A percentile compares a stretch with the other conserved stretches of the same genome.
Conservation (phyloP, 2,888 invertebrate species). For the Monochamus alternatus region DNA sequence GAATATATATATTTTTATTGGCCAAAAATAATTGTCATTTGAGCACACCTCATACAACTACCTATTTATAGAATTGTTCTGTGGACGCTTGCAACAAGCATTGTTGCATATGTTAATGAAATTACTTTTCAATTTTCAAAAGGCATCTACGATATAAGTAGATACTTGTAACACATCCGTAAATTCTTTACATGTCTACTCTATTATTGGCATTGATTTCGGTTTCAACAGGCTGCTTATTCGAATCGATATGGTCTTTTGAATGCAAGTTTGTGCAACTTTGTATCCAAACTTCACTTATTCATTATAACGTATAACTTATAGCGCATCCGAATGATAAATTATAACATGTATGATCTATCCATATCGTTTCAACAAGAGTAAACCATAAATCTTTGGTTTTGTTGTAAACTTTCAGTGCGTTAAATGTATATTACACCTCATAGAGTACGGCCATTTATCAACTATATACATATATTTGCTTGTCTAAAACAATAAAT, state of each 20-base stretch:
- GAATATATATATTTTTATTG: too few species aligned
- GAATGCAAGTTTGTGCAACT: background rate
- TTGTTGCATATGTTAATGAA: too few species aligned
- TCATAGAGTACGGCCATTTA: slow-evolving; percentile 22
- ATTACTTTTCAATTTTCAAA: too few species aligned
- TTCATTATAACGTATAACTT: background rate
- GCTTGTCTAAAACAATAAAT: slow-evolving; percentile 33
- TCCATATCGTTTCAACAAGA: slow-evolving; percentile 34
- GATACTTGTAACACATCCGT: too few species aligned
- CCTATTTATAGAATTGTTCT: too few species aligned
- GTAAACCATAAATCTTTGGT: slow-evolving; percentile 42
- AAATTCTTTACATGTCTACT: too few species aligned
- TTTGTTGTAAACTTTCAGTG: slow-evolving; percentile 43
- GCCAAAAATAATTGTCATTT: too few species aligned
- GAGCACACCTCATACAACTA: too few species aligned
- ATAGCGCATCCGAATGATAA: background rate
- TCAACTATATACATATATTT: slow-evolving; percentile 28
- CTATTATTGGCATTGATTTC: too few species aligned
- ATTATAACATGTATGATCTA: slow-evolving; percentile 2
- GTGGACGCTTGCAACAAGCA: too few species aligned
- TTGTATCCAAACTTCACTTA: background rate
- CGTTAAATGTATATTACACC: slow-evolving; percentile 46
- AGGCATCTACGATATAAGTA: too few species aligned
- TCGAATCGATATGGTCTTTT: background rate
- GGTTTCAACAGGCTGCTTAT: too few species aligned